Evolutionary conservation across 1,140 invertebrate species (phyloP), one percentile per base, ranked within the genome.

Genomic region (Tetranychus cinnabarinus): DNA sequence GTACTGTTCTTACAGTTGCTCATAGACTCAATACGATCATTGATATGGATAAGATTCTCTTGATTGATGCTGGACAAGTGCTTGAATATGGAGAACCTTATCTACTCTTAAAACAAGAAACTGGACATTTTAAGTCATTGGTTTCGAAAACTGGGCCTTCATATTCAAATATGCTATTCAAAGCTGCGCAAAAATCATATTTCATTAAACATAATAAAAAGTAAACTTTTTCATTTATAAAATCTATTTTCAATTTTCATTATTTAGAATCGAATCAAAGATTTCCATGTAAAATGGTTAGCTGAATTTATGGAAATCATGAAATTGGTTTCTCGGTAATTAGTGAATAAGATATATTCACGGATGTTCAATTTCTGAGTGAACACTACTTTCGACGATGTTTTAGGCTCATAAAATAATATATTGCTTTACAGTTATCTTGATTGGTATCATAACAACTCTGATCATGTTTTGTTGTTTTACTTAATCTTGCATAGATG

Each of bases 1-100:
- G 82, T 62, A 97, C 92, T 0, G 83, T 97, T 1, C 74, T 97
- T n/a, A 89, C 86, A 10, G 88, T 97, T 64, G 90, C 91, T 59
- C 92, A 97, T 77, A 65, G 92, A 55, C 76, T 93, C 39, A 78
- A 83, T 59, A 91, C 88, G 23, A 80, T 93, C 56, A 78, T 92
- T 70, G 81, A 89, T 70, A 85, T 82, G 75, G 83, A 92, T 75
- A 79, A 56, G n/a, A 62, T 66, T 23, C 45, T 66, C 8, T 66
- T 67, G 8, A 47, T 12, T 47, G 46, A 47, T 47, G 46, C 46
- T 47, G 46, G 46, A 47, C 46, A 47, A 3, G 46, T 47, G 7
- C 12, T 47, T 8, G 46, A 47, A 47, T 47, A 15, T 47, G 46
- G 23, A 15, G 46, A 47, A 47, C 2, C 46, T 2, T 47, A 8